These are phyloP conservation scores for Dipodomys spectabilis DNA, from an alignment of 2,113 vertebrate genomes.

Conservation along the genomic window DNA sequence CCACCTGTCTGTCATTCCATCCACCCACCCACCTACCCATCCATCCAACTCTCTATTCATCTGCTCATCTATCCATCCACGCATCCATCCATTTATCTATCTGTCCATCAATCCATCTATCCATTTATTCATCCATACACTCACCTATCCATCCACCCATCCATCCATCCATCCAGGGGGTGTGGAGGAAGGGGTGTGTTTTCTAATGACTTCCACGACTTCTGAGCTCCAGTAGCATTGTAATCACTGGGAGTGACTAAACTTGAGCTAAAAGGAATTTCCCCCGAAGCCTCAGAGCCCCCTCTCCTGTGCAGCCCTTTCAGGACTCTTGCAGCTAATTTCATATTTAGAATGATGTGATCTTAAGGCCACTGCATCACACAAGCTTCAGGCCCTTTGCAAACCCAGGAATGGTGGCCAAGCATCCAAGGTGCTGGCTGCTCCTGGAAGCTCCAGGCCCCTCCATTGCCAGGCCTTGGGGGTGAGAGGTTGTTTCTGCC, in stretches of 20 bases:
- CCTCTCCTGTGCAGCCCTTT: not conserved
- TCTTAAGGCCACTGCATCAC: not conserved
- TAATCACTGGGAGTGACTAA: not conserved
- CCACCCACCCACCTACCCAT: not conserved
- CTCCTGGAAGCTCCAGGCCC: not conserved
- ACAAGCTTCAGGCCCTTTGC: not conserved
- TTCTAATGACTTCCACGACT: not conserved
- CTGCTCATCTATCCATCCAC: too few species aligned
- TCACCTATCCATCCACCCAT: not conserved
- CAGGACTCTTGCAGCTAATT: not conserved
- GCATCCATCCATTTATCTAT: too few species aligned
- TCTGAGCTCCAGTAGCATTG: not conserved
- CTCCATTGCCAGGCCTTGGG: not conserved
- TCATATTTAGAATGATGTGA: not conserved
- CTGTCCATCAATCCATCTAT: too few species aligned
- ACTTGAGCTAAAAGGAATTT: too few species aligned
- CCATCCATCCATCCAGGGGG: rapidly evolving
- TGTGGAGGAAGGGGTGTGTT: not conserved
- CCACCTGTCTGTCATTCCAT: not conserved
- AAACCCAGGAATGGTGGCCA: too few species aligned
- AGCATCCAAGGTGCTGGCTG: not conserved
- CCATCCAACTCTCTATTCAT: not conserved
- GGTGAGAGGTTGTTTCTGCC: not conserved
- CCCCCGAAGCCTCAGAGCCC: not conserved
- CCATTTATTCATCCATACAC: too few species aligned